phyloP scores from a whole-genome alignment of 2,113 vertebrate species.

The Pygoscelis adeliae region DNA sequence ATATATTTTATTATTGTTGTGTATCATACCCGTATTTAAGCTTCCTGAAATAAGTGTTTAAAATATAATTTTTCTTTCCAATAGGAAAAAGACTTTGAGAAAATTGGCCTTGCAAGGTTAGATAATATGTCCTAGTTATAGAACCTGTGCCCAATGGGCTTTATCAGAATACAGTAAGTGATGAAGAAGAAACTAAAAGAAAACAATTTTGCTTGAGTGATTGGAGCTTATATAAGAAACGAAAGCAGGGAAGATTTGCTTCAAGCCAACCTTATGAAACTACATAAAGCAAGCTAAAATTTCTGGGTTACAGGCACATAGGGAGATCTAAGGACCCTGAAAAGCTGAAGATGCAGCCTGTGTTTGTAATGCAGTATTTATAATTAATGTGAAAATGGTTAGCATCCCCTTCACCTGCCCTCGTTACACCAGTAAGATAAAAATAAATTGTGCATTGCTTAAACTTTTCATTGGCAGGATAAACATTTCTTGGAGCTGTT shows the following conservation, averaged over 20 bases:
- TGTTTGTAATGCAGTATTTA: not conserved
- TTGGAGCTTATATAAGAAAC: not conserved
- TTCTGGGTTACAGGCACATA: not conserved
- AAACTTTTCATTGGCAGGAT: slow-evolving; percentile 11
- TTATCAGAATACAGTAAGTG: not conserved
- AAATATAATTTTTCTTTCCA: not conserved
- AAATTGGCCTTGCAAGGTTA: not conserved
- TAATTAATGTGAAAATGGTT: slow-evolving; percentile 16
- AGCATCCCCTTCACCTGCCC: slow-evolving; percentile 18
- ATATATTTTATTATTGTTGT: not conserved
- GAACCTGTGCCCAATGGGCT: not conserved
- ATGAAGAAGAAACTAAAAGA: not conserved
- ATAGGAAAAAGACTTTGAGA: not conserved
- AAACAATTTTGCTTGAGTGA: slow-evolving; percentile 27
- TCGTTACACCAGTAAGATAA: not conserved
- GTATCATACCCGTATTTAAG: not conserved
- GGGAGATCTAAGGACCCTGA: not conserved
- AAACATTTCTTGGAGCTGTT: slow-evolving; percentile 5
- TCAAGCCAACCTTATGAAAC: no score
- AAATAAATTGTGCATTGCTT: slow-evolving; percentile 29
- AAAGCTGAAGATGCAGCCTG: not conserved
- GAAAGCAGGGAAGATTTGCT: not conserved
- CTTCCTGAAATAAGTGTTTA: not conserved
- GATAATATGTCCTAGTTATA: not conserved
- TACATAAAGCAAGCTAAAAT: not conserved